phyloP scores from a whole-genome alignment of 1,140 invertebrate species.

The Bombyx mandarina region DNA sequence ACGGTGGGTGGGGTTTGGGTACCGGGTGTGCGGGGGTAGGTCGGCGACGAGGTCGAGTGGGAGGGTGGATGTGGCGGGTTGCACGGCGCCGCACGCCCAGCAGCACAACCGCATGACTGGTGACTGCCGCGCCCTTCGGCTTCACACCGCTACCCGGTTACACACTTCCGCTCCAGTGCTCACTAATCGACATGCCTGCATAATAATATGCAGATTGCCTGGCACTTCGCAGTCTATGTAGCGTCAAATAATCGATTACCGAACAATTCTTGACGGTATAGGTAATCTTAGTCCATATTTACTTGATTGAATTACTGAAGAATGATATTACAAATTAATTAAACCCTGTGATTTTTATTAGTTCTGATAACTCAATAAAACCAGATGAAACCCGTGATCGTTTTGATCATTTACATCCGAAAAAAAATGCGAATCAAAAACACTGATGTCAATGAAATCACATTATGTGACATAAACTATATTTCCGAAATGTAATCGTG shows the following conservation, averaged over 20 bases:
- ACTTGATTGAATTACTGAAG: background rate
- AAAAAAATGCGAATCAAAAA: no score
- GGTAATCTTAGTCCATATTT: background rate
- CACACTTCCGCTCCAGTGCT: no score
- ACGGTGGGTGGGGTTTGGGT: conserved; percentile 15
- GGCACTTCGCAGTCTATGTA: no score
- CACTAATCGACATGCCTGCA: no score
- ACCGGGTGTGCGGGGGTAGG: conserved; percentile 53
- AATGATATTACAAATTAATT: background rate
- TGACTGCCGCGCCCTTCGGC: conserved; percentile 14
- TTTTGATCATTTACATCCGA: background rate
- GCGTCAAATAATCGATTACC: background rate
- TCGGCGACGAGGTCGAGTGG: conserved; percentile 57
- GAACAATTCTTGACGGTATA: background rate
- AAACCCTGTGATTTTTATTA: background rate
- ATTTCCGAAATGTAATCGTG: no score
- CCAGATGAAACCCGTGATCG: no score
- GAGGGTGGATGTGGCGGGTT: conserved; percentile 20
- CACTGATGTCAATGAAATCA: no score
- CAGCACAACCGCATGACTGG: conserved; percentile 59
- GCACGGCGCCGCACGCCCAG: conserved; percentile 31
- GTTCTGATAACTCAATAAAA: no score
- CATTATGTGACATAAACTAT: no score
- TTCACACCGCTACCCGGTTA: no score
- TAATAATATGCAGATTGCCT: background rate